Evolutionary conservation across 1,140 invertebrate species (phyloP), one percentile per base, ranked within the genome.

Genomic region (Sycophaga agraensis): DNA sequence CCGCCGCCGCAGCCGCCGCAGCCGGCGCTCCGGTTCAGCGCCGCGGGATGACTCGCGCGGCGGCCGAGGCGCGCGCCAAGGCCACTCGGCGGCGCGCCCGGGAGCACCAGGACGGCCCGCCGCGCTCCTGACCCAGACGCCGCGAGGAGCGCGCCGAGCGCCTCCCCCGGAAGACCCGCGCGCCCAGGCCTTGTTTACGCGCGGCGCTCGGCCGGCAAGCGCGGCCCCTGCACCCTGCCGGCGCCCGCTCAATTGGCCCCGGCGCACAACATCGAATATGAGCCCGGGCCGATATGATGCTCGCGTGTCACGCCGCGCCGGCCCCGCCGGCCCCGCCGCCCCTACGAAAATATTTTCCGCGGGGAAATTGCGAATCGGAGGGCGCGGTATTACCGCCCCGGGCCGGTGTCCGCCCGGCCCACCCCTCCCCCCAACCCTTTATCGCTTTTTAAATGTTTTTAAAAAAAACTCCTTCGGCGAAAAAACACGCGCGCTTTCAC

Each of bases 291-390:
- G n/a, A n/a, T n/a, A n/a, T n/a, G n/a, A n/a, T n/a, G n/a, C n/a
- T n/a, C n/a, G n/a, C n/a, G n/a, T n/a, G n/a, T n/a, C n/a, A n/a
- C n/a, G n/a, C n/a, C n/a, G n/a, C n/a, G n/a, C n/a, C n/a, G n/a
- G n/a, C n/a, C n/a, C n/a, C n/a, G n/a, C n/a, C n/a, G n/a, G n/a
- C n/a, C 8, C 0, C 8, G 26, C 9, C n/a, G n/a, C 7, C 11
- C 17, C 19, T 35, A 56, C 46, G 28, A 56, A 56, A 45, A 48
- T 57, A 57, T 57, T 57, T 57, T 57, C 43, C 16, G 12, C 19
- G n/a, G 17, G 55, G 55, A 57, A 57, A 48, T 37, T 45, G 40
- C 16, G 17, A 14, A 21, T 12, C 16, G 19, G 28, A 53, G 21
- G 24, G 14, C 16, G n/a, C 28, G 40, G 40, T 56, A 56, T 56